Evolutionary conservation across 2,888 invertebrate genomes (phyloP).

Genomic region (Amphipoea lucens): DNA sequence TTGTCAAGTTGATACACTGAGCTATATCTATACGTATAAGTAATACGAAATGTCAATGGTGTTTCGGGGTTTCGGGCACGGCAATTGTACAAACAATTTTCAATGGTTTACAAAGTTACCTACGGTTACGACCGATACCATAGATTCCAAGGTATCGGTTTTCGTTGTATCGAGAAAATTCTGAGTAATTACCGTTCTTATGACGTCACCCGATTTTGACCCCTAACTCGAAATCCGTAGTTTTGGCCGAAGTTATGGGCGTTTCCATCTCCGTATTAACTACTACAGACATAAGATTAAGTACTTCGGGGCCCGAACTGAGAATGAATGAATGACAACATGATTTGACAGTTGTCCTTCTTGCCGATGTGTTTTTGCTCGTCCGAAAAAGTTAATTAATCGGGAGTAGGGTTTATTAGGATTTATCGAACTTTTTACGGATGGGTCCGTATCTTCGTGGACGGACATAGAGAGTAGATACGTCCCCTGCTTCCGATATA

Average conservation of each 20-base stretch:
- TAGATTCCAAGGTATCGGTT: not conserved
- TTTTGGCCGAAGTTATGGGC: too few relatives aligned
- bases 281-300: not conserved
- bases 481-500: not conserved
- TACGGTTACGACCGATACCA: not conserved
- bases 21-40: constrained; percentile 60
- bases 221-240: not conserved
- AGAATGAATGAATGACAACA: not conserved
- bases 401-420: not conserved
- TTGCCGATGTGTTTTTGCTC: not conserved
- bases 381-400: not conserved
- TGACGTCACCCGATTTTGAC: not conserved
- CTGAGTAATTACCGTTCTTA: not conserved
- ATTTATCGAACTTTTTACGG: not conserved
- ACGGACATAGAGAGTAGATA: too few relatives aligned
- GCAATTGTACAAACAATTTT: constrained; percentile 48
- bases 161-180: not conserved
- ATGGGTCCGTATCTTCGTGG: not conserved
- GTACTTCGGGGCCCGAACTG: not conserved
- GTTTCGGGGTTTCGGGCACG: constrained; percentile 48
- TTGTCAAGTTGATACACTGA: constrained; percentile 82
- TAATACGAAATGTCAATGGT: constrained; percentile 65
- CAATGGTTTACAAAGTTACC: constrained; percentile 17
- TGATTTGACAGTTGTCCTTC: not conserved
- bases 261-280: not conserved